Base-by-base conservation (phyloP, 2,113 vertebrate species). In the Ceyx melanurus region DNA sequence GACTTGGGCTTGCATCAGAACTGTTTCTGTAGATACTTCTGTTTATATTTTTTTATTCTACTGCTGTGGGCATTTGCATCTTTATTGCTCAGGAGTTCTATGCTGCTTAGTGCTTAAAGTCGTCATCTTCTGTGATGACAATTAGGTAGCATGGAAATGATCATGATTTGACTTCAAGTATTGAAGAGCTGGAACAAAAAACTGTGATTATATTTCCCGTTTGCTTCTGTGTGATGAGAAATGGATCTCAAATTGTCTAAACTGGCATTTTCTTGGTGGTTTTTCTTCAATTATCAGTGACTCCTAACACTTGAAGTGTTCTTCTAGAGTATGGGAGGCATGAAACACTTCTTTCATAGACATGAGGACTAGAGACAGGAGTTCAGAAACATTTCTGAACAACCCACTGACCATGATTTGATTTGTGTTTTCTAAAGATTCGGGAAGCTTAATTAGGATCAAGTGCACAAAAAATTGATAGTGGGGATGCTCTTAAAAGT, bases 141-240 rank as follows among this genome's bases (percentile, higher is more conserved):
- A 77, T 84, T 14, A 14, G 72, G 75, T 80, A 90, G 48, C 2
- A 4, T 70, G 48, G 71, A 94, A 88, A 94, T 94, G 60, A 87
- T 46, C 72, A 58, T 53, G 68, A 85, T 93, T 89, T 92, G 43
- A 85, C 75, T 94, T 77, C 15, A 73, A 35, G 26, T 93, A 86
- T 89, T 88, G 67, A 86, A 90, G 73, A 79, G 25, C 57, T 84
- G 71, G 31, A 84, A 78, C 43, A 90, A 83, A 82, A 84, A 53
- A 6, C 17, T 31, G 33, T 86, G 80, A 65, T 92, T 72, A 50
- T 73, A 25, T 82, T 90, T 92, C 31, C 2, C 68, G 57, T 75
- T 86, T 90, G 13, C 50, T 75, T 94, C 54, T 90, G 10, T 79
- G 8, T 80, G 58, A 57, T 90, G 67, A 75, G 77, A 86, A 68